Evolutionary conservation across 2,113 vertebrate species (phyloP).

Genomic region (Upupa epops): DNA sequence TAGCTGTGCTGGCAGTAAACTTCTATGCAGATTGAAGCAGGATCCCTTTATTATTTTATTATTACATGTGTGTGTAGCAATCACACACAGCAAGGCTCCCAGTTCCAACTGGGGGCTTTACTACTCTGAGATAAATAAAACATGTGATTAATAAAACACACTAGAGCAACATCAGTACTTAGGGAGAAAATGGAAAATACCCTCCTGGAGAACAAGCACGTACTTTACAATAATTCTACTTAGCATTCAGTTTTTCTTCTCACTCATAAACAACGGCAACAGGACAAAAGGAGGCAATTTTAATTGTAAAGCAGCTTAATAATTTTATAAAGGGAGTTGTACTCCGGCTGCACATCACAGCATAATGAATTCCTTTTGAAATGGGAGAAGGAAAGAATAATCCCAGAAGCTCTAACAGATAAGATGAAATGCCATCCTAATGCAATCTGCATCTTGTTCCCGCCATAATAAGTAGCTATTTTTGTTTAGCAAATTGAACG

Average conservation of each 20-base stretch:
- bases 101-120: neutral
- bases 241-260: conserved; percentile 24
- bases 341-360: conserved; percentile 30
- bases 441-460: conserved; percentile 38
- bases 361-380: conserved; percentile 69
- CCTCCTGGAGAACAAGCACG: neutral
- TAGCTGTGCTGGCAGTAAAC: neutral
- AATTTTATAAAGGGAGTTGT: conserved; percentile 50
- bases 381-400: conserved; percentile 34
- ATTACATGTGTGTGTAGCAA: neutral
- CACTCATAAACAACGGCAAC: conserved; percentile 35
- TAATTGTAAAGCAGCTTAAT: conserved; percentile 62
- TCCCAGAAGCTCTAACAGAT: conserved; percentile 45
- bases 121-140: conserved; percentile 10
- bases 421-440: conserved; percentile 59
- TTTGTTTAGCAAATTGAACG: neutral
- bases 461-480: neutral
- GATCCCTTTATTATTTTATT: neutral
- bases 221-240: conserved; percentile 24
- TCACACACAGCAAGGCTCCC: neutral
- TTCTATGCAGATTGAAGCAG: neutral
- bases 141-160: conserved; percentile 44
- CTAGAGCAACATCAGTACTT: neutral
- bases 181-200: neutral
- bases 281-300: conserved; percentile 53